Evolutionary conservation across 2,888 invertebrate species (phyloP), one percentile per base, ranked within the genome.

Genomic region (Endomychus coccineus): DNA sequence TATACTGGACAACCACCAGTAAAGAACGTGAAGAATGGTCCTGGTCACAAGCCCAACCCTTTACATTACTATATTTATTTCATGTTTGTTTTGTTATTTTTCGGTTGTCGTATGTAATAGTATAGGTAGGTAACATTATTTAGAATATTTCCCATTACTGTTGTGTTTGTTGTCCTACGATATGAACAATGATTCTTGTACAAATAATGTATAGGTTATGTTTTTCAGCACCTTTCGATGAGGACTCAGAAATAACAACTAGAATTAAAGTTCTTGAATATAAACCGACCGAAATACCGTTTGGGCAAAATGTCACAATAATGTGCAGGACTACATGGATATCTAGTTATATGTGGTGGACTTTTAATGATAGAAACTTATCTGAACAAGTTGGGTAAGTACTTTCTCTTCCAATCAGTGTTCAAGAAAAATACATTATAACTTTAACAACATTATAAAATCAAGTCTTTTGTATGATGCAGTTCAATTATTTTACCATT

Each of bases 331-430:
- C 74, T 6, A 64, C 62, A 43, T 64, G 69, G 48, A 64, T 70
- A 27, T 59, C 61, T 22, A 69, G 71, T 47, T 61, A 64, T 23
- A 68, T 75, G 44, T 71, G 71, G 68, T 80, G 80, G 80, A 70
- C 66, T 24, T 69, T 69, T 36, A 69, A 73, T 45, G 73, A 70
- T 22, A 66, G 64, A 46, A 77, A 74, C 56, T 64, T 77, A 30
- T 71, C 73, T 24, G 63, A 63, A 45, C 62, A 67, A 42, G 61
- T 64, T 44, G 71, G 73, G 74, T 74, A 61, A 44, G 45, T 43
- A 24, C 25, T 40, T 34, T 24, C 31, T 35, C n/a, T n/a, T n/a
- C n/a, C n/a, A n/a, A n/a, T n/a, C n/a, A n/a, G n/a, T n/a, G n/a
- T n/a, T n/a, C n/a, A n/a, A n/a, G n/a, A n/a, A n/a, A n/a, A n/a